Conservation (phyloP, 2,113 vertebrate species). For the Callaeas wilsoni region DNA sequence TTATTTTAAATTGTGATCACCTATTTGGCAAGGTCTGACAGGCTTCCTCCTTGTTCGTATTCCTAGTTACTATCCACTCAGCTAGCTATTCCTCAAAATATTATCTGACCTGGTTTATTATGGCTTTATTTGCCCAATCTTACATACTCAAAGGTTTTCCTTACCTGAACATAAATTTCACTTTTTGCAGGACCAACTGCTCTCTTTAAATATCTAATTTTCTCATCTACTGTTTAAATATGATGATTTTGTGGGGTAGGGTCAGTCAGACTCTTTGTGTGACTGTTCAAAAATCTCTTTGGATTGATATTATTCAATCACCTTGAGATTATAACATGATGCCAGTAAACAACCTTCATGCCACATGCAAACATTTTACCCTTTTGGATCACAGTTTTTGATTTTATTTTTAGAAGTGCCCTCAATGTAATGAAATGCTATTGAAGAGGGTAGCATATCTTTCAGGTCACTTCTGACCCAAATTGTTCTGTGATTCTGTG, state of each 20-base stretch:
- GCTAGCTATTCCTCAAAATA: background rate
- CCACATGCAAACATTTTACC: background rate
- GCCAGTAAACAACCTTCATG: background rate
- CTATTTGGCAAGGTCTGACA: background rate
- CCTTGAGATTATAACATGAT: background rate
- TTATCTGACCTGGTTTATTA: background rate
- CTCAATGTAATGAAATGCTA: background rate
- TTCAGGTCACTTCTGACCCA: background rate
- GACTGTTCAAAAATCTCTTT: background rate
- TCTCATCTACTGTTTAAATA: background rate
- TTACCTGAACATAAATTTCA: background rate
- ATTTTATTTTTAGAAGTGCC: background rate
- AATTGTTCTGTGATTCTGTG: background rate
- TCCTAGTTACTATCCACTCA: background rate
- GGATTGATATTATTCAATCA: background rate
- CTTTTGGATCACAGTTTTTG: background rate
- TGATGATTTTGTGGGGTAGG: background rate
- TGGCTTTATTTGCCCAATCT: background rate
- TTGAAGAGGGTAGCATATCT: background rate
- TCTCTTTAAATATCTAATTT: background rate
- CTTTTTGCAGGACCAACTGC: background rate
- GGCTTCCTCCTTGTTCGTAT: background rate
- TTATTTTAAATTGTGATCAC: background rate
- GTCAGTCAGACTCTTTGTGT: accelerated
- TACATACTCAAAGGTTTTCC: background rate